These are phyloP conservation scores for Sitobion miscanthi DNA, from an alignment of 1,140 invertebrate species.

Conservation along the genomic window DNA sequence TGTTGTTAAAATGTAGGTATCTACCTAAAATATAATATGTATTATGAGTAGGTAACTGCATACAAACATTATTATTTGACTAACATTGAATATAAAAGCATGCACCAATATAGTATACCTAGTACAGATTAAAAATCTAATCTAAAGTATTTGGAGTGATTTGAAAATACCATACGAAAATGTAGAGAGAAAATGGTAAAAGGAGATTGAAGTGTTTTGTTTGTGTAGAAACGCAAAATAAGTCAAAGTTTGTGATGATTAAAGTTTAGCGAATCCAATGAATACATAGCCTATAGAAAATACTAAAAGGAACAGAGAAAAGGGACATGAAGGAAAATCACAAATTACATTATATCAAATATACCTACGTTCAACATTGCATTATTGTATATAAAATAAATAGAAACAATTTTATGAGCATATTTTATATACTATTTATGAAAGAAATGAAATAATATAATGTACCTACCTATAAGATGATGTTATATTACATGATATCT, in stretches of 20 bases:
- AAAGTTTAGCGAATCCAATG: background rate
- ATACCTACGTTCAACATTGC: background rate
- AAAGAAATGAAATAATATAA: background rate
- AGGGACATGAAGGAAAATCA: background rate
- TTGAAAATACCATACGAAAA: background rate
- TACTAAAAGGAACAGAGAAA: background rate
- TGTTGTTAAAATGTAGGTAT: background rate
- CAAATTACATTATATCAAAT: too few relatives aligned
- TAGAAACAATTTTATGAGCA: background rate
- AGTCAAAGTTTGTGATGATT: background rate
- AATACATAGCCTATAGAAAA: background rate
- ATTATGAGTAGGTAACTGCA: background rate
- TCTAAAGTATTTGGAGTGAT: background rate
- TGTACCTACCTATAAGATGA: background rate
- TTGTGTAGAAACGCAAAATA: background rate
- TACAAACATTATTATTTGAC: background rate
- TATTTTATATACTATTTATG: background rate
- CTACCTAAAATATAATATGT: background rate
- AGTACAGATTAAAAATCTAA: background rate
- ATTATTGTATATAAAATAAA: background rate
- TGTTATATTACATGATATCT: background rate
- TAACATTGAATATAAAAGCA: background rate
- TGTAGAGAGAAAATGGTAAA: background rate
- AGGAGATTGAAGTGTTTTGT: conserved; percentile 10
- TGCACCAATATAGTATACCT: background rate